Conservation (phyloP, 2,797 vertebrate genomes). For the Poeciliopsis paucimaculata region DNA sequence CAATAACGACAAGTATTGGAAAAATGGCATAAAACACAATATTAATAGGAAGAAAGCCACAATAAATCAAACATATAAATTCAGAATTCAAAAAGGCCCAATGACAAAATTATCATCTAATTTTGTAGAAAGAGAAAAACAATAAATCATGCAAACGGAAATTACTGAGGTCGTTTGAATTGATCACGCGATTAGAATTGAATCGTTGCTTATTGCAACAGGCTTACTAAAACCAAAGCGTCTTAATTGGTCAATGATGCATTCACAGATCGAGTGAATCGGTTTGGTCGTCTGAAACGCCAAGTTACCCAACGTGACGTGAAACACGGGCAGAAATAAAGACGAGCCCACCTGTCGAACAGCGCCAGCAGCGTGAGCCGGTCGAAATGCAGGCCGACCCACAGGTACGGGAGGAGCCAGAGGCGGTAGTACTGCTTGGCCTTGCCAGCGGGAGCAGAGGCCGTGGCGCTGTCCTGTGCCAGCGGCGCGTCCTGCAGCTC, state of each 20-base stretch:
- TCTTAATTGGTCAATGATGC: no score
- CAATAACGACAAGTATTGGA: neutral
- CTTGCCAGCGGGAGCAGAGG: constrained; percentile 80
- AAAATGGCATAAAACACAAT: neutral
- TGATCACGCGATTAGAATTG: no score
- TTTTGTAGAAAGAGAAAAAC: no score
- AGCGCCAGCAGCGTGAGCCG: constrained; percentile 96
- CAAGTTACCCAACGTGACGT: neutral
- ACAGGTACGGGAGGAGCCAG: constrained; percentile 95
- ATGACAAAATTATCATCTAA: no score
- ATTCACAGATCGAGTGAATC: neutral
- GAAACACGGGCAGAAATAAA: neutral
- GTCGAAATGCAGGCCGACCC: constrained; percentile 97
- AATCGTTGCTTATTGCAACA: no score
- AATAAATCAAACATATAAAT: neutral
- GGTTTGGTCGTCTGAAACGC: neutral
- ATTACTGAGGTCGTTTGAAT: no score
- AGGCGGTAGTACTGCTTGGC: constrained; percentile 95
- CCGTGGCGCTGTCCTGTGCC: constrained; percentile 82
- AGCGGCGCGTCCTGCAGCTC: constrained; percentile 92
- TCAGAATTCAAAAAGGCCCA: neutral
- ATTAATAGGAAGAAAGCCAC: neutral
- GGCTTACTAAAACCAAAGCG: neutral
- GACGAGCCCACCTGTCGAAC: constrained; percentile 89
- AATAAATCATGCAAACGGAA: no score